Base-by-base conservation (phyloP, 2,888 invertebrate species). In the Pyrocoelia pectoralis region DNA sequence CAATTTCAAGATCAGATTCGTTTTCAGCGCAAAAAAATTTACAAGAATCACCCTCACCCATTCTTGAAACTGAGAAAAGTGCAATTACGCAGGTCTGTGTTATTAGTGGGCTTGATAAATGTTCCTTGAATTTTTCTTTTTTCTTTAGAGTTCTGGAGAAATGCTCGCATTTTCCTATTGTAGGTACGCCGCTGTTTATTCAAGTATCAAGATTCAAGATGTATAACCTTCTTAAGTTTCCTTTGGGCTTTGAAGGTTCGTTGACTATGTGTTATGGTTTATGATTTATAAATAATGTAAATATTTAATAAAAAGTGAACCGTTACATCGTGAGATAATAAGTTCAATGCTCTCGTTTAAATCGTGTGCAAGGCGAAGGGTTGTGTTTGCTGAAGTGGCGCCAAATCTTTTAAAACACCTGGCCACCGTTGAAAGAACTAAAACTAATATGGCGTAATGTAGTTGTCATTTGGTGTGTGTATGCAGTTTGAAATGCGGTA, bases 401-500 rank as follows among this genome's bases (percentile, higher is more conserved):
- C 60, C 60, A 54, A 65, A 54, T 18, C 13, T 50, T 60, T 65
- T 55, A 24, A 56, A 54, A 53, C 63, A 46, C 56, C 67, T 65
- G 48, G 64, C 43, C 60, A 15, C 15, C 12, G 17, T 18, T 19
- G 12, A 13, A 38, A 40, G 61, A 61, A 61, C 54, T 61, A 49
- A 52, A 56, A 64, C n/a, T 49, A 70, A 71, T 33, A 70, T 70
- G 68, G 70, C 68, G 65, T 62, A 61, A 55, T 29, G 50, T 60
- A 29, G 15, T 29, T 62, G 66, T 56, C 68, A 69, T 68, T 70
- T 69, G 70, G 24, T 33, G 9, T 59, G 67, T 61, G 65, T 63
- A 67, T 70, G 69, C 66, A 61, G 64, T 57, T 63, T 62, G 59
- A 67, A 68, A 68, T 67, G 69, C 66, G 67, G 65, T 68, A 67